Percentiles rank a stretch among this genome's conserved stretches.
These are phyloP conservation scores for Sterna hirundo DNA, from an alignment of 2,113 vertebrate species.

Conservation along the genomic window DNA sequence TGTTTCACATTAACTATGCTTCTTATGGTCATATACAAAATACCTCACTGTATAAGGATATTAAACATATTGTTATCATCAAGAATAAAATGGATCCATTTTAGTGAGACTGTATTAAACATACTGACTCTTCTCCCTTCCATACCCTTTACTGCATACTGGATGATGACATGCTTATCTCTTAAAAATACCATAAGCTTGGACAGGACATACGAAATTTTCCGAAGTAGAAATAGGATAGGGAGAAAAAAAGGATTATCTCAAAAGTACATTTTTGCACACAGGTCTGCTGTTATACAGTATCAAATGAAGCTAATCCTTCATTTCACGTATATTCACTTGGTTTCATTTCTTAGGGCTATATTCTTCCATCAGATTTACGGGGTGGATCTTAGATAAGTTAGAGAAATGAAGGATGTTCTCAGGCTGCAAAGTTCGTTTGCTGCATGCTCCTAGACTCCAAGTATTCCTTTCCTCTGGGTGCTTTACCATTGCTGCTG, in stretches of 20 bases:
- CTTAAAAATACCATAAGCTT: not conserved
- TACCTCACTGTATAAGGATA: not conserved
- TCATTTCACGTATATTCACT: not conserved
- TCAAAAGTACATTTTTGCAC: slow-evolving; percentile 15
- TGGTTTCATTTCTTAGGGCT: not conserved
- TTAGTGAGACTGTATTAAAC: not conserved
- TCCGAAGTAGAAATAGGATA: not conserved
- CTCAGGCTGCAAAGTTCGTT: not conserved
- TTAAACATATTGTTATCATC: not conserved
- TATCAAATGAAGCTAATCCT: slow-evolving; percentile 1
- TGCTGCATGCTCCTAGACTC: not conserved
- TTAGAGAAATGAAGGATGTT: not conserved
- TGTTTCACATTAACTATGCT: not conserved
- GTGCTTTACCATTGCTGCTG: not conserved
- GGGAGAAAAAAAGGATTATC: not conserved
- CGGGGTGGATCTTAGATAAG: not conserved
- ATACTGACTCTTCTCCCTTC: not conserved
- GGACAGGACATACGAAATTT: not conserved
- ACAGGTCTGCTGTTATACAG: not conserved
- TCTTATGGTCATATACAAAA: not conserved
- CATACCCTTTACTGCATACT: not conserved
- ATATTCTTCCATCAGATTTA: not conserved
- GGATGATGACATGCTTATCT: not conserved
- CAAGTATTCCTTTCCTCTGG: not conserved
- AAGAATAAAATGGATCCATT: not conserved